These are phyloP conservation scores for Temnothorax longispinosus DNA, from an alignment of 1,140 invertebrate genomes.

Conservation along the genomic window DNA sequence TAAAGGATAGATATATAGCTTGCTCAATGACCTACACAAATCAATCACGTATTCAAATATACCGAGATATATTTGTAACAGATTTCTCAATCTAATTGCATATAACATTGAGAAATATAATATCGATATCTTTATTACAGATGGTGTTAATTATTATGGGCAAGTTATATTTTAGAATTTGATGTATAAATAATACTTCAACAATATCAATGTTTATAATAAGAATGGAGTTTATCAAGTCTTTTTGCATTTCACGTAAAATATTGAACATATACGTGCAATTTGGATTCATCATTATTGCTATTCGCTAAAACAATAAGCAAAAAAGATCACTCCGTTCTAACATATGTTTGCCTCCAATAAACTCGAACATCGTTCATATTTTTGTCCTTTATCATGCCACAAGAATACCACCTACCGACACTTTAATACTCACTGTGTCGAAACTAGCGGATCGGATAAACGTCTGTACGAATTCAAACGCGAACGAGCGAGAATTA, in stretches of 20 bases:
- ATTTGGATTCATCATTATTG: not conserved
- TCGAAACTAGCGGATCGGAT: conserved; percentile 69
- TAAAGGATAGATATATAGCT: not conserved
- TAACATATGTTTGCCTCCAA: conserved; percentile 57
- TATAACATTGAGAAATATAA: not conserved
- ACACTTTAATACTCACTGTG: conserved; percentile 67
- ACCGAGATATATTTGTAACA: not conserved
- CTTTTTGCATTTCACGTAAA: not conserved
- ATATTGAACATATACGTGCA: not conserved
- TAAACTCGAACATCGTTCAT: conserved; percentile 53
- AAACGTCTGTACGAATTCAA: conserved; percentile 60
- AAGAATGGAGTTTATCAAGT: not conserved
- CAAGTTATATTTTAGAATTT: not conserved
- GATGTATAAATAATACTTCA: not conserved
- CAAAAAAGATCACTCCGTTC: conserved; percentile 33
- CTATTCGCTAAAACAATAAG: not conserved
- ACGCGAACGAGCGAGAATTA: conserved; percentile 68
- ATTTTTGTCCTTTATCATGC: conserved; percentile 62
- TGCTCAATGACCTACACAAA: not conserved
- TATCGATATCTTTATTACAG: not conserved
- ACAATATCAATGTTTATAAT: not conserved
- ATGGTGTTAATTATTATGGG: not conserved
- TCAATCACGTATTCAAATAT: conserved; percentile 1
- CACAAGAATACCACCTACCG: conserved; percentile 60
- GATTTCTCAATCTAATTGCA: not conserved